A percentile compares a stretch with the other conserved stretches of the same genome.
These are phyloP conservation scores for Amphipoea oculea DNA, from an alignment of 2,888 invertebrate genomes.

Conservation along the genomic window DNA sequence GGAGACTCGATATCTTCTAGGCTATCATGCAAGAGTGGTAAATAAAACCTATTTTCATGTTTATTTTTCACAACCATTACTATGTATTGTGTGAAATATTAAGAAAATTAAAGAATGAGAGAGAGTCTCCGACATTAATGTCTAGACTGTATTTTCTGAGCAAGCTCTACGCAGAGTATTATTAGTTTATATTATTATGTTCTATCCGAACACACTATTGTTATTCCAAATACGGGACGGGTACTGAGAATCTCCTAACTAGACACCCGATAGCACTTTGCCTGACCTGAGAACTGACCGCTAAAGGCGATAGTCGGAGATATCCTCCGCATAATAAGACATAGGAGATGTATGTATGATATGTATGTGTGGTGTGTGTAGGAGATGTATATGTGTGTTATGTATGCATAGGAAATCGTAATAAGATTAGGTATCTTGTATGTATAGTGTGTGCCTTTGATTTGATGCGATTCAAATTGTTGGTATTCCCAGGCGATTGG, in stretches of 20 bases:
- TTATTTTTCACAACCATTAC: not conserved
- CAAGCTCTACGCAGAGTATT: not conserved
- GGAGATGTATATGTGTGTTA: no score
- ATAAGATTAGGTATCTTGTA: not conserved
- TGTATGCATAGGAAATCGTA: not conserved
- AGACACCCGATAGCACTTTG: not conserved
- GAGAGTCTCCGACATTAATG: not conserved
- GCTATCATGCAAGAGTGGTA: not conserved
- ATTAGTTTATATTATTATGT: not conserved
- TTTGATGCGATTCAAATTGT: constrained; percentile 5
- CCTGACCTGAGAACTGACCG: constrained; percentile 2
- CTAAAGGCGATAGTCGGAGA: not conserved
- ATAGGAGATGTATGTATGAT: not conserved
- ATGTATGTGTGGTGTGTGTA: no score
- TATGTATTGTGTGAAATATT: not conserved
- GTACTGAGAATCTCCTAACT: not conserved
- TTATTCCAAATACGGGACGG: not conserved
- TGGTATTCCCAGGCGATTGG: constrained; percentile 26
- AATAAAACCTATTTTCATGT: not conserved
- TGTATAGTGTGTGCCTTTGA: constrained; percentile 16
- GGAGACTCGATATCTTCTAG: not conserved
- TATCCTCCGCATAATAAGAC: not conserved
- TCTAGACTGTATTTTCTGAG: not conserved
- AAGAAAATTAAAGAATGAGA: no score
- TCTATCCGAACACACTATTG: not conserved